Evolutionary conservation across 2,888 invertebrate genomes (phyloP), one percentile per base, ranked within the genome.

Genomic region (Aethes cnicana): DNA sequence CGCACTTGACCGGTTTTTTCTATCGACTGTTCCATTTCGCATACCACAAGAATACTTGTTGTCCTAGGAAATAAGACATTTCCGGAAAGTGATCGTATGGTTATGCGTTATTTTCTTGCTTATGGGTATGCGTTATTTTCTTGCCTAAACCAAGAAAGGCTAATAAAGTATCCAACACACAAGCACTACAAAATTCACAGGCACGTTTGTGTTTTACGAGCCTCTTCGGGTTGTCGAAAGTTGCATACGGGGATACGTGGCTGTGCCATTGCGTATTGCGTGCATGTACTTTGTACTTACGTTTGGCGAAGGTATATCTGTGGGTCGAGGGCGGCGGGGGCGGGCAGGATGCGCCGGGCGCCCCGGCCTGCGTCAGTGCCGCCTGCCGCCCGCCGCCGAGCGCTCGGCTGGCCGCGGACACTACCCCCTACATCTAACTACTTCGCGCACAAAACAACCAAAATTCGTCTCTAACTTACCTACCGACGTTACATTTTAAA

Each of bases 291-390:
- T 9, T 48, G 32, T 43, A 28, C 11, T n/a, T 49, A 49, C 14
- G 23, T n/a, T 25, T 20, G 16, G 28, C 28, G 20, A 16, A 28
- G 44, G 25, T 44, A 18, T 16, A 12, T 11, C 18, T 37, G 37
- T 33, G 41, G 23, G 32, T 47, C 32, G 35, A 48, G 67, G 61
- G 59, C 65, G 61, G 72, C 58, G 72, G 66, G 75, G 77, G 77
- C 74, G n/a, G 78, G 77, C 68, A 73, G 74, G 80, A 84, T 86
- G 86, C 85, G 84, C 81, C 78, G 72, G 77, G 78, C 69, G 77
- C 79, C 79, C 84, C 81, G 84, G 84, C 85, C 86, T 86, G 87
- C 87, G 87, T 73, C 86, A 85, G 72, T 81, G 67, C 72, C 78
- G 78, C 66, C 77, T 83, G 87, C 84, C 77, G 84, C 71, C 77